These are phyloP conservation scores for Hippasteria phrygiana DNA, from an alignment of 53 echinoderm and acorn worm species.

Conservation along the genomic window DNA sequence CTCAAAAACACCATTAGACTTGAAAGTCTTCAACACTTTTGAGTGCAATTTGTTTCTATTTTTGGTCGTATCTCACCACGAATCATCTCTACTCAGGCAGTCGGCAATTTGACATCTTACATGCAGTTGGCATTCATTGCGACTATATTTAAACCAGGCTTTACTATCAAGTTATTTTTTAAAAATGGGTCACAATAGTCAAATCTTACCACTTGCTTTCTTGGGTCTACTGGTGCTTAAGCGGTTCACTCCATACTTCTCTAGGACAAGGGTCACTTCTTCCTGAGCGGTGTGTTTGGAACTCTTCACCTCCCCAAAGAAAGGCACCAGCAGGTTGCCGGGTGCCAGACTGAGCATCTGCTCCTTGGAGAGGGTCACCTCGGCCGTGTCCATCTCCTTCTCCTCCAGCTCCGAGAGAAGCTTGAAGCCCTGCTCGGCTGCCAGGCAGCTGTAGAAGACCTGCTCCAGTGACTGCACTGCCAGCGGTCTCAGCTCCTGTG, in stretches of 20 bases:
- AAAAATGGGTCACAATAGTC: too few species aligned
- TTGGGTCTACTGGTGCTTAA: constrained; percentile 66
- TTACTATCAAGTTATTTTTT: too few species aligned
- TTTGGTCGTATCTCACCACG: too few species aligned
- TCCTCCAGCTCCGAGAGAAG: constrained; percentile 63
- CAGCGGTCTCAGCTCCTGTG: constrained; percentile 46
- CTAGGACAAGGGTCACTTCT: constrained; percentile 75
- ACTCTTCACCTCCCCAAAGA: constrained; percentile 73
- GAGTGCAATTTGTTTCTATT: too few species aligned
- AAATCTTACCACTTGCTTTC: constrained; percentile 65
- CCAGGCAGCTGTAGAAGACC: constrained; percentile 81
- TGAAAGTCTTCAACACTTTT: too few species aligned
- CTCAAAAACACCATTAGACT: too few species aligned
- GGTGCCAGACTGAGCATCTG: constrained; percentile 82
- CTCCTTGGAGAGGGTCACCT: constrained; percentile 77
- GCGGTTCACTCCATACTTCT: constrained; percentile 79
- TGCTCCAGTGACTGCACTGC: constrained; percentile 68
- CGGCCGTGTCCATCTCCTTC: constrained; percentile 59
- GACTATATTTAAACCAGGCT: too few species aligned
- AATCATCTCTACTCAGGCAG: too few species aligned
- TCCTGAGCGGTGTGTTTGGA: constrained; percentile 79
- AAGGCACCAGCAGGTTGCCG: constrained; percentile 81
- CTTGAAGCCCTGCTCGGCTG: constrained; percentile 74
- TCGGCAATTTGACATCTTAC: too few species aligned
- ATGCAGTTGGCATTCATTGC: too few species aligned